Evolutionary conservation across 2,888 invertebrate genomes (phyloP).

Genomic region (Brachyopa scutellaris): DNA sequence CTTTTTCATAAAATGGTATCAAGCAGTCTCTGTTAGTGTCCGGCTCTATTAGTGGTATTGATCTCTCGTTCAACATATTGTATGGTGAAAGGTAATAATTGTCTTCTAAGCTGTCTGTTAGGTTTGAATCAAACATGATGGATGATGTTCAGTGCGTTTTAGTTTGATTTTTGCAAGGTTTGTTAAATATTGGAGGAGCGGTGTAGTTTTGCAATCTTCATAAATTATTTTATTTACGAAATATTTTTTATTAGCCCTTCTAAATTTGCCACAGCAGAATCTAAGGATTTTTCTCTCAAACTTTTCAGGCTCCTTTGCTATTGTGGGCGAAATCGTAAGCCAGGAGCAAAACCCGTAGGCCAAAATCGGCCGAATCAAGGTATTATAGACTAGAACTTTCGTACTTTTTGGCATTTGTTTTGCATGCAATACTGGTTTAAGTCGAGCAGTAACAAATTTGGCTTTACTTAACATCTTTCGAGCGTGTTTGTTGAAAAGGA

Average conservation of each 20-base stretch:
- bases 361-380: neutral
- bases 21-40: too few species aligned
- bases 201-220: neutral
- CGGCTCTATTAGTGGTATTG: too few species aligned
- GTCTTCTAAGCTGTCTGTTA: neutral
- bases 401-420: neutral
- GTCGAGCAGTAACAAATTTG: neutral
- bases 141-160: neutral
- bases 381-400: constrained; percentile 18
- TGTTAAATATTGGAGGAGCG: constrained; percentile 9
- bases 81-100: constrained; percentile 9
- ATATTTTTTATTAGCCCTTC: constrained; percentile 20
- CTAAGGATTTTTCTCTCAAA: too few species aligned
- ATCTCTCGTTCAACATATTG: too few species aligned
- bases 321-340: constrained; percentile 26
- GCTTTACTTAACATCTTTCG: neutral
- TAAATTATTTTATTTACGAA: constrained; percentile 15
- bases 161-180: neutral
- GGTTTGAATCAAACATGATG: constrained; percentile 1
- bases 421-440: constrained; percentile 6
- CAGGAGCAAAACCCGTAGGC: constrained; percentile 6
- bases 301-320: neutral
- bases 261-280: constrained; percentile 17
- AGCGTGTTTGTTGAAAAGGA: constrained; percentile 7
- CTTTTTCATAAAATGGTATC: too few species aligned